Evolutionary conservation across 53 echinoderm and acorn worm genomes (phyloP).

Genomic region (Apostichopus leukothele): DNA sequence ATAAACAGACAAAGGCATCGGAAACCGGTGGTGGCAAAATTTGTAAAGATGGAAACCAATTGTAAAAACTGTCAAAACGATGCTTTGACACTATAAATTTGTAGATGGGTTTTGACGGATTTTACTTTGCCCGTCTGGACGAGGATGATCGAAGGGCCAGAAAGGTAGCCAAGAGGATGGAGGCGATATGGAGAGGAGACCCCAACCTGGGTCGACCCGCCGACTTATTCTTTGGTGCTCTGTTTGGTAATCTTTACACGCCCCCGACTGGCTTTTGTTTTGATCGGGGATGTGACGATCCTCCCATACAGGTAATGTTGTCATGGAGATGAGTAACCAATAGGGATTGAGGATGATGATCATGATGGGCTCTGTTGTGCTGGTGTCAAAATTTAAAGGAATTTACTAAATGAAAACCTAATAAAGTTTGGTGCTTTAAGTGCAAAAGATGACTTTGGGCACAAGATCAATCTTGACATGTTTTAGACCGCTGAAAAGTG

Average conservation of each 20-base stretch:
- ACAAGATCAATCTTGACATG: background rate
- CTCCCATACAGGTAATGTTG: constrained; percentile 50
- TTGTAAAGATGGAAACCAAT: background rate
- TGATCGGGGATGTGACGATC: constrained; percentile 49
- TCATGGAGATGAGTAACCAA: background rate
- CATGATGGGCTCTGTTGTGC: background rate
- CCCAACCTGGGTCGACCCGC: constrained; percentile 35
- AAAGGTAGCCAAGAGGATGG: constrained; percentile 18
- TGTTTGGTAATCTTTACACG: constrained; percentile 55
- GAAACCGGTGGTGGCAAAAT: background rate
- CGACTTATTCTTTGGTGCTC: constrained; percentile 47
- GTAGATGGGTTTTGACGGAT: constrained; percentile 54
- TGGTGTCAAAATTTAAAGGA: background rate
- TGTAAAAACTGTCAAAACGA: background rate
- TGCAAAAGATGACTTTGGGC: too few species aligned
- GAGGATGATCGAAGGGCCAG: background rate
- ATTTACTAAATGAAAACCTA: too few species aligned
- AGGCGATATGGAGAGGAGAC: constrained; percentile 53
- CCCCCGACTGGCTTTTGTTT: constrained; percentile 50
- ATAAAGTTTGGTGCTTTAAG: too few species aligned
- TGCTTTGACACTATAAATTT: background rate
- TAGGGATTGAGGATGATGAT: too few species aligned
- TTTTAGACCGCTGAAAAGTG: too few species aligned
- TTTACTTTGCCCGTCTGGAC: constrained; percentile 51
- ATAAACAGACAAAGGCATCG: constrained; percentile 21